These are phyloP conservation scores for Protonibea diacanthus DNA, from an alignment of 2,797 vertebrate species.

Conservation along the genomic window DNA sequence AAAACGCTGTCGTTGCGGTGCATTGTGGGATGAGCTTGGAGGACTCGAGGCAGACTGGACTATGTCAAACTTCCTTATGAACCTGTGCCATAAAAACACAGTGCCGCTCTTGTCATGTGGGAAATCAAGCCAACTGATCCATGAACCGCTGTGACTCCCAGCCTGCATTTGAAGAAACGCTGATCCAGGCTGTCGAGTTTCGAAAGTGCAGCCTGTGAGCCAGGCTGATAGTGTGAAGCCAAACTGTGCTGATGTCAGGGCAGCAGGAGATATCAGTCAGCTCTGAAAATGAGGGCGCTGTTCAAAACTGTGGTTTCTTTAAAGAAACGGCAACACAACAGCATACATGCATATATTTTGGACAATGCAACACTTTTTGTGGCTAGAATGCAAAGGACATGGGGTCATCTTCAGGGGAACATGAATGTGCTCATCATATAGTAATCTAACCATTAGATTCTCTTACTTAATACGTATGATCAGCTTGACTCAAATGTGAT, in stretches of 20 bases:
- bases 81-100: conserved; percentile 19
- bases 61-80: conserved; percentile 28
- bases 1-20: conserved; percentile 17
- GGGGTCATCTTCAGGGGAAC: not conserved
- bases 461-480: not conserved
- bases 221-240: conserved; percentile 31
- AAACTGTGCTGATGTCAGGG: conserved; percentile 31
- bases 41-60: conserved; percentile 2
- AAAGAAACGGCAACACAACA: not conserved
- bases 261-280: conserved; percentile 23
- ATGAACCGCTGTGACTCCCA: conserved; percentile 10
- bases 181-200: conserved; percentile 5
- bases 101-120: conserved; percentile 8
- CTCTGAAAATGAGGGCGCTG: not conserved
- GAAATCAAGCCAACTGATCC: conserved; percentile 12
- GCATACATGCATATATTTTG: not conserved
- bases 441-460: not conserved
- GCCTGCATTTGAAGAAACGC: conserved; percentile 20
- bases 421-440: not conserved
- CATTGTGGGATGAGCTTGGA: conserved; percentile 12
- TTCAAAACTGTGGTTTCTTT: conserved; percentile 13
- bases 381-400: no score
- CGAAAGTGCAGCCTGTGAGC: conserved; percentile 6
- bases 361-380: not conserved
- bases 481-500: not conserved